These are phyloP conservation scores for Drosophila anomelani DNA, from an alignment of 2,888 invertebrate genomes.

Conservation along the genomic window DNA sequence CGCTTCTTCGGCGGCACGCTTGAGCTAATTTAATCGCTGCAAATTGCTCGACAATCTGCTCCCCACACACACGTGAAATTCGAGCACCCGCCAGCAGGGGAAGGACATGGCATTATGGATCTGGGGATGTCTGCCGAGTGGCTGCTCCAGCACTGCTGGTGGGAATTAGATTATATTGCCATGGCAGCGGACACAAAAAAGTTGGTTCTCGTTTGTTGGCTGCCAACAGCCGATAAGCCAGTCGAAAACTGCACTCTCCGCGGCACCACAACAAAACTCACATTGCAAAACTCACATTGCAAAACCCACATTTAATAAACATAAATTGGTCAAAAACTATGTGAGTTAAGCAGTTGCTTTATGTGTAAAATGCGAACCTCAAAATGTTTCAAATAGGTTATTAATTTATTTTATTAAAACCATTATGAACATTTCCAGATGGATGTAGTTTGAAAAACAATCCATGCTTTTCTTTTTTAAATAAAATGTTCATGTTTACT, in stretches of 20 bases:
- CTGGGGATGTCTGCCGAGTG: conserved; percentile 11
- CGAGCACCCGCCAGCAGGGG: conserved; percentile 3
- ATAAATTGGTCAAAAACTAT: conserved; percentile 1
- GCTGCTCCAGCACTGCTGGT: conserved; percentile 49
- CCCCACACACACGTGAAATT: conserved; percentile 59
- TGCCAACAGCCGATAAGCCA: conserved; percentile 66
- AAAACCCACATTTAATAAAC: conserved; percentile 5
- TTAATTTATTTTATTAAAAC: neutral
- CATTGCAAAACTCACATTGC: neutral
- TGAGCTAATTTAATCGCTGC: conserved; percentile 84
- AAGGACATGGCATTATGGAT: conserved; percentile 18
- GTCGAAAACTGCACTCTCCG: conserved; percentile 35
- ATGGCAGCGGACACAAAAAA: conserved; percentile 27
- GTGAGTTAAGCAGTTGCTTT: neutral
- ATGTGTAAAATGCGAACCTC: neutral
- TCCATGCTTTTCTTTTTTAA: no score
- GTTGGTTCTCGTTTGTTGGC: conserved; percentile 45
- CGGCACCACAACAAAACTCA: neutral
- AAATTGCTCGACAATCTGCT: conserved; percentile 84
- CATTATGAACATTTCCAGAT: no score
- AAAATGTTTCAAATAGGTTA: neutral
- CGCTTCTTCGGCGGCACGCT: conserved; percentile 67
- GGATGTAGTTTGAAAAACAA: no score
- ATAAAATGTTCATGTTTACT: no score
- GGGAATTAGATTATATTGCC: conserved; percentile 69